Conservation (phyloP, 2,888 invertebrate species). For the Pterostichus niger region DNA sequence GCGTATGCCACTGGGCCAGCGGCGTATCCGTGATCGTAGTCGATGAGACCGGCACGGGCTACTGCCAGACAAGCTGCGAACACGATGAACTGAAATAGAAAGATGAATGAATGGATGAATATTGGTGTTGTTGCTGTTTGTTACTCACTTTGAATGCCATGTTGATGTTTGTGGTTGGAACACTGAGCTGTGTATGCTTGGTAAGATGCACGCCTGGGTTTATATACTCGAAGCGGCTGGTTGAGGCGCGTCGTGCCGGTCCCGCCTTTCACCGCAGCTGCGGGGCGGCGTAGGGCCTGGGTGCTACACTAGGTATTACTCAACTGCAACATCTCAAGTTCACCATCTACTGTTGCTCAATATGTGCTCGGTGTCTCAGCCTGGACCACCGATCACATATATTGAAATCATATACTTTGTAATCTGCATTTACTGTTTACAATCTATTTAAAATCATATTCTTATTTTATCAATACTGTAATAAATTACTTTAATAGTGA, state of each 20-base stretch:
- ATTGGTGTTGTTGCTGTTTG: not conserved
- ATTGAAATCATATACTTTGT: not conserved
- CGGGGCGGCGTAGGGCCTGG: constrained; percentile 16
- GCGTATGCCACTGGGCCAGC: constrained; percentile 68
- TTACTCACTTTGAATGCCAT: constrained; percentile 72
- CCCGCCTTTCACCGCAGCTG: constrained; percentile 48
- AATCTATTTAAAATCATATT: too few relatives aligned
- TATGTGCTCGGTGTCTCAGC: not conserved
- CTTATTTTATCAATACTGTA: too few relatives aligned
- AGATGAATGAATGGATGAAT: not conserved
- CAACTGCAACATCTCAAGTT: constrained; percentile 49
- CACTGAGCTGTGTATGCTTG: constrained; percentile 40
- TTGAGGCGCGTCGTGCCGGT: constrained; percentile 13
- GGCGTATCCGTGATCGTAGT: constrained; percentile 56
- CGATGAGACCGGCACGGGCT: constrained; percentile 58
- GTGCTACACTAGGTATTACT: constrained; percentile 2
- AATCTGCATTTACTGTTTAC: too few relatives aligned
- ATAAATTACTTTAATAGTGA: too few relatives aligned
- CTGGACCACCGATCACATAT: not conserved
- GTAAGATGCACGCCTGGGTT: constrained; percentile 32
- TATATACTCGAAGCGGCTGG: constrained; percentile 44
- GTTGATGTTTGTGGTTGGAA: constrained; percentile 66
- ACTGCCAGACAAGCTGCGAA: constrained; percentile 71
- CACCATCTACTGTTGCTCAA: constrained; percentile 15
- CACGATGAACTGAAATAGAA: constrained; percentile 70